phyloP scores from a whole-genome alignment of 1,140 invertebrate genomes.

The Drosophila setifemur region DNA sequence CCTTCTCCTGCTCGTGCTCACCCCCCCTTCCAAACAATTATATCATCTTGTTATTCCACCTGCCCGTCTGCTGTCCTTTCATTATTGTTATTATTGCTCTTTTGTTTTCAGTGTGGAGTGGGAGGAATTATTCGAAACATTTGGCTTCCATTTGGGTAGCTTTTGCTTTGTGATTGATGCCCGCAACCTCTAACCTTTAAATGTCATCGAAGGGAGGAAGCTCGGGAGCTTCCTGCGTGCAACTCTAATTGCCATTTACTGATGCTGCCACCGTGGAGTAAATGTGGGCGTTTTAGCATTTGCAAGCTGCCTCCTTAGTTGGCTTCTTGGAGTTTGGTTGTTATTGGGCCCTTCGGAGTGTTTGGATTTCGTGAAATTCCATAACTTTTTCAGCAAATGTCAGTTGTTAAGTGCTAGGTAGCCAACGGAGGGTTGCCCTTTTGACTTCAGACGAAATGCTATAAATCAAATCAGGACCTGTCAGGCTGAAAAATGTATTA shows the following conservation, averaged over 20 bases:
- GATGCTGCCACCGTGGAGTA: neutral
- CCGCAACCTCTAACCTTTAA: slow-evolving; percentile 70
- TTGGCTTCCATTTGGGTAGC: slow-evolving; percentile 17
- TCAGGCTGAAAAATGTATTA: neutral
- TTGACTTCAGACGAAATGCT: neutral
- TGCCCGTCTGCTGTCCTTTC: slow-evolving; percentile 7
- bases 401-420: slow-evolving; percentile 25
- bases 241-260: slow-evolving; percentile 62
- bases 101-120: slow-evolving; percentile 21
- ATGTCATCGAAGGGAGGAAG: slow-evolving; percentile 48
- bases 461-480: slow-evolving; percentile 1
- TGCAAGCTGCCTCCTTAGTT: slow-evolving; percentile 39
- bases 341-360: slow-evolving; percentile 27
- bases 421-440: neutral
- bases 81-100: slow-evolving; percentile 35
- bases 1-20: no score
- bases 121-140: slow-evolving; percentile 6
- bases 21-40: neutral
- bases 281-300: slow-evolving; percentile 50
- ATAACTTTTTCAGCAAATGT: slow-evolving; percentile 31
- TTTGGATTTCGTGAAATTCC: slow-evolving; percentile 43
- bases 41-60: neutral
- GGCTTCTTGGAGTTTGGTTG: slow-evolving; percentile 20
- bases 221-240: slow-evolving; percentile 24
- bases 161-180: slow-evolving; percentile 64